A percentile compares a stretch with the other conserved stretches of the same genome.
Conservation (phyloP, 53 echinoderm and acorn worm genomes). For the Glandiceps talaboti region DNA sequence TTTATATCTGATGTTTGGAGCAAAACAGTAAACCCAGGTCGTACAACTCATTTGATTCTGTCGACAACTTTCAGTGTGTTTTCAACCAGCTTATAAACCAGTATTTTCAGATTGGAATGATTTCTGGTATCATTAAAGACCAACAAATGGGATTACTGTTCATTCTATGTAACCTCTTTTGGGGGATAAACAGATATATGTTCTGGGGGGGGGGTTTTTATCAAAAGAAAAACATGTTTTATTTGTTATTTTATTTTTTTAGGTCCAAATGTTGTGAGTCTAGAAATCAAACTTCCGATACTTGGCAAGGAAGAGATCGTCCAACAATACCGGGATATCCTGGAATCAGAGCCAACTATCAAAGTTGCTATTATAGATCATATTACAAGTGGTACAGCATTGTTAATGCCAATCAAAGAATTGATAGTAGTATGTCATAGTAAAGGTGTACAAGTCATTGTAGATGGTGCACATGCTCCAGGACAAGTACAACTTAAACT, state of each 20-base stretch:
- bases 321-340: conserved; percentile 18
- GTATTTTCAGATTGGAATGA: too few relatives aligned
- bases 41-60: too few relatives aligned
- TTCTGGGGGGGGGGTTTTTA: too few relatives aligned
- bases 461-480: conserved; percentile 72
- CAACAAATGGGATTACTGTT: too few relatives aligned
- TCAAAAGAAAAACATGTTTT: too few relatives aligned
- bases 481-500: conserved; percentile 48
- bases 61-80: too few relatives aligned
- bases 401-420: conserved; percentile 42
- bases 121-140: too few relatives aligned
- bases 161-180: too few relatives aligned
- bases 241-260: conserved; percentile 22
- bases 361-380: conserved; percentile 60
- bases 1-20: too few relatives aligned
- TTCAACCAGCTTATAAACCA: too few relatives aligned
- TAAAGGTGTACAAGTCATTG: conserved; percentile 32
- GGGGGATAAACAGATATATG: too few relatives aligned
- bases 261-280: conserved; percentile 10
- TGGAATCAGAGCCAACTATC: conserved; percentile 36
- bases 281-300: conserved; percentile 39
- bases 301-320: conserved; percentile 28
- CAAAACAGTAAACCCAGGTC: too few relatives aligned
- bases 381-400: conserved; percentile 56
- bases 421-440: conserved; percentile 42